A percentile compares a stretch with the other conserved stretches of the same genome.
Evolutionary conservation across 2,113 vertebrate genomes (phyloP).

Genomic region (Pseudorhombus dupliciocellatus): DNA sequence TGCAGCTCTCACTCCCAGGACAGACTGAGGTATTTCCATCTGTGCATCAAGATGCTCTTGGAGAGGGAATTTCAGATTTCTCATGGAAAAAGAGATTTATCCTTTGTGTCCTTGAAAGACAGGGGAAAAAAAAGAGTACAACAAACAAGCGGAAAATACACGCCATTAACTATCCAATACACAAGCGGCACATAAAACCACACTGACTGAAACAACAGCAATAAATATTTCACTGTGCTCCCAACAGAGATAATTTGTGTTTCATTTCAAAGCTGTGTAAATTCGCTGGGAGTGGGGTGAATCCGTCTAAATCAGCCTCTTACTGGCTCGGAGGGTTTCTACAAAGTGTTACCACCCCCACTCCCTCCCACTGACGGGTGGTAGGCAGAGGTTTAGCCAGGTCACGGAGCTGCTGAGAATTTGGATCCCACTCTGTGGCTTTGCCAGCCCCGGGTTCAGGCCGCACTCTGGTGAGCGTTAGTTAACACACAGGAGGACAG

Average conservation of each 20-base stretch:
- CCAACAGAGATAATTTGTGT: conserved; percentile 66
- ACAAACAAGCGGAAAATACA: conserved; percentile 48
- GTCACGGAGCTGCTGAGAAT: conserved; percentile 64
- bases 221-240: conserved; percentile 64
- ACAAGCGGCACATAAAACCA: conserved; percentile 67
- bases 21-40: conserved; percentile 31
- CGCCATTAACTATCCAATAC: conserved; percentile 55
- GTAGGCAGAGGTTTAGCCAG: conserved; percentile 59
- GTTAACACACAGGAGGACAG: conserved; percentile 78
- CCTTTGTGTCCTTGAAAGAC: conserved; percentile 40
- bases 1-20: conserved; percentile 25
- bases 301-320: conserved; percentile 55
- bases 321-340: conserved; percentile 42
- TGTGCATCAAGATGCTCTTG: conserved; percentile 15
- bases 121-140: conserved; percentile 23
- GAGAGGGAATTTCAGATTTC: conserved; percentile 39
- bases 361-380: conserved; percentile 34
- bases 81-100: conserved; percentile 55
- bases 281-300: conserved; percentile 48
- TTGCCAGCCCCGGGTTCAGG: conserved; percentile 62
- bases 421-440: conserved; percentile 57
- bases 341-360: conserved; percentile 3
- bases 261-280: conserved; percentile 64
- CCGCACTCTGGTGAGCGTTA: conserved; percentile 77
- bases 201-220: conserved; percentile 66